Conservation (phyloP, 2,797 vertebrate genomes). For the Pitangus sulphuratus region DNA sequence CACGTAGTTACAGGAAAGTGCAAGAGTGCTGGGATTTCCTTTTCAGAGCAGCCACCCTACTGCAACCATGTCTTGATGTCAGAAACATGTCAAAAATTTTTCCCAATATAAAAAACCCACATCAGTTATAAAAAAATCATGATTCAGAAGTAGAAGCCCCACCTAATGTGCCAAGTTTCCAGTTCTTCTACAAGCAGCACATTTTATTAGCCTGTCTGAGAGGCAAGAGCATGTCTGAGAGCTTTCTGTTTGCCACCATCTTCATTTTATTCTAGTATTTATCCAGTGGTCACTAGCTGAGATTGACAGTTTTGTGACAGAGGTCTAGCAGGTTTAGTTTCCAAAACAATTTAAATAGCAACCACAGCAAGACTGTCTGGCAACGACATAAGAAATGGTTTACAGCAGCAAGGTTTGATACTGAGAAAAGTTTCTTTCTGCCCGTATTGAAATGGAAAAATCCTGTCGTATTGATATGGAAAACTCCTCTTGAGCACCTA, state of each 20-base stretch:
- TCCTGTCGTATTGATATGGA: conserved; percentile 23
- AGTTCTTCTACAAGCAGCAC: background rate
- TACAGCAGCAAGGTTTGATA: background rate
- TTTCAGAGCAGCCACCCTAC: background rate
- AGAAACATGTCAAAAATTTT: background rate
- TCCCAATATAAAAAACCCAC: background rate
- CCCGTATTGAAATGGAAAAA: conserved; percentile 21
- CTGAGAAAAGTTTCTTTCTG: background rate
- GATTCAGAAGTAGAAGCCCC: background rate
- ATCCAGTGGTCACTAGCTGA: background rate
- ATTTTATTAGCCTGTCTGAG: background rate
- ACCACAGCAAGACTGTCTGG: background rate
- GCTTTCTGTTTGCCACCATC: background rate
- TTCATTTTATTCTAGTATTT: background rate
- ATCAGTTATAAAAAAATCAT: background rate
- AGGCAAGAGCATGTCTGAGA: background rate
- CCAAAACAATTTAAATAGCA: background rate
- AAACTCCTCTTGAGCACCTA: background rate
- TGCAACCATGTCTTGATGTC: background rate
- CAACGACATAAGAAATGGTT: background rate
- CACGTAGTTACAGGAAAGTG: background rate
- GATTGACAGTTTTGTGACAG: background rate
- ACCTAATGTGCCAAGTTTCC: background rate
- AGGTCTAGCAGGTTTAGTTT: background rate
- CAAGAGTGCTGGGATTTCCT: background rate